These are phyloP conservation scores for Epiblema foenella DNA, from an alignment of 2,888 invertebrate genomes.

Conservation along the genomic window DNA sequence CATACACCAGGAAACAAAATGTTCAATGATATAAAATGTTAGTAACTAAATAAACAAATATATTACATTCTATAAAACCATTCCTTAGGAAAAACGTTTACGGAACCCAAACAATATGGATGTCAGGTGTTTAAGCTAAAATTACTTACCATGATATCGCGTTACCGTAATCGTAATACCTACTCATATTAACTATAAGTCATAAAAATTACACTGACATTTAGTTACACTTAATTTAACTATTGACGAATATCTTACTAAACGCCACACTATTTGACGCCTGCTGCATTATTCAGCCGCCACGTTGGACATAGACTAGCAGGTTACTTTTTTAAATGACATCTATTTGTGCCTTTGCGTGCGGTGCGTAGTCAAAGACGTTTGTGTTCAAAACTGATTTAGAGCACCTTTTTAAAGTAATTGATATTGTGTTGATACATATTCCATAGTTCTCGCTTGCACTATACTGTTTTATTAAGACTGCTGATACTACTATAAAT, in stretches of 20 bases:
- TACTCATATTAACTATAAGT: slow-evolving; percentile 79
- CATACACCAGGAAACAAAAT: slow-evolving; percentile 11
- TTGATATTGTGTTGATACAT: not conserved
- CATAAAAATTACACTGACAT: slow-evolving; percentile 66
- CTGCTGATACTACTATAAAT: not conserved
- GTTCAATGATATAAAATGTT: slow-evolving; percentile 12
- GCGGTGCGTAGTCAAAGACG: slow-evolving; percentile 28
- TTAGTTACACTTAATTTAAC: slow-evolving; percentile 62
- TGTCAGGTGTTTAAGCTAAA: slow-evolving; percentile 62
- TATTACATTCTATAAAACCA: slow-evolving; percentile 49
- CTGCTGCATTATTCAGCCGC: slow-evolving; percentile 66
- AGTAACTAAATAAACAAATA: slow-evolving; percentile 38
- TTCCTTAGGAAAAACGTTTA: slow-evolving; percentile 67
- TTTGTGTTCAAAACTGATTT: slow-evolving; percentile 21
- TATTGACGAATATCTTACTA: slow-evolving; percentile 69
- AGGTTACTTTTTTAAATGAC: slow-evolving; percentile 47
- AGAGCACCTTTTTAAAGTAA: not conserved
- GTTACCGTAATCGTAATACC: slow-evolving; percentile 84
- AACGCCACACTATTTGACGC: slow-evolving; percentile 80
- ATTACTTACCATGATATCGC: slow-evolving; percentile 83
- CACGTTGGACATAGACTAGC: slow-evolving; percentile 79
- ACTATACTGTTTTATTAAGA: not conserved
- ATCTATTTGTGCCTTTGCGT: slow-evolving; percentile 53
- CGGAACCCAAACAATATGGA: slow-evolving; percentile 77
- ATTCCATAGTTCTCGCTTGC: not conserved